Evolutionary conservation across 2,113 vertebrate genomes (phyloP).

Genomic region (Scartelaos histophorus): DNA sequence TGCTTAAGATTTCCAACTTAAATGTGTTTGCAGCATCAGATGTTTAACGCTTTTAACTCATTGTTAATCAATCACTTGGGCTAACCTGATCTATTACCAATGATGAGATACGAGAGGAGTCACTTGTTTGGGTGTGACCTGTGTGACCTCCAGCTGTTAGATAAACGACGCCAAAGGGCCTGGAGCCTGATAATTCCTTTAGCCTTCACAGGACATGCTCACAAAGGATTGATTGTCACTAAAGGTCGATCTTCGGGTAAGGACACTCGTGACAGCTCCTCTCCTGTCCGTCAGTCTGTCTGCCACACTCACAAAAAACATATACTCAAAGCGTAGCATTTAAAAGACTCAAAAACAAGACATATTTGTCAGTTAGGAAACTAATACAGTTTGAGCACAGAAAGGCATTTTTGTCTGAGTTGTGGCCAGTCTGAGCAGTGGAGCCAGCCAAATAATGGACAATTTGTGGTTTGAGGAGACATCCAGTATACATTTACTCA

Average conservation of each 20-base stretch:
- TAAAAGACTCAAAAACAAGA: conserved; percentile 6
- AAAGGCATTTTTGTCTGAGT: conserved; percentile 8
- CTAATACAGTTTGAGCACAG: conserved; percentile 11
- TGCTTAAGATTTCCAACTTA: neutral
- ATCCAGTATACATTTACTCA: conserved; percentile 31
- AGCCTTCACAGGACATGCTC: conserved; percentile 50
- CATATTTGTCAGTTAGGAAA: conserved; percentile 1
- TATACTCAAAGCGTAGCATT: neutral
- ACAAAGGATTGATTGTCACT: conserved; percentile 66
- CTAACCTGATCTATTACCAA: conserved; percentile 46
- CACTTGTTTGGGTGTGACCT: conserved; percentile 51
- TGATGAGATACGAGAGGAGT: conserved; percentile 45
- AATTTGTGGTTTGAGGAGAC: conserved; percentile 46
- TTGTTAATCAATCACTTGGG: conserved; percentile 33
- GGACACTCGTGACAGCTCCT: conserved; percentile 51
- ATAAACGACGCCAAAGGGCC: conserved; percentile 52
- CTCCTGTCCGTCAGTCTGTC: conserved; percentile 33
- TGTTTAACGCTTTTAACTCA: conserved; percentile 14
- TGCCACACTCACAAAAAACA: conserved; percentile 24
- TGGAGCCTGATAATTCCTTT: conserved; percentile 60
- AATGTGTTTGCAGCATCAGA: neutral
- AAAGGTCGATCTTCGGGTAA: conserved; percentile 59
- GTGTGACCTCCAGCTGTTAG: conserved; percentile 44
- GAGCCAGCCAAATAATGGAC: conserved; percentile 43
- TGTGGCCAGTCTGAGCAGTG: conserved; percentile 34